These are phyloP conservation scores for Proterorhinus semilunaris DNA, from an alignment of 2,113 vertebrate genomes.

Conservation along the genomic window DNA sequence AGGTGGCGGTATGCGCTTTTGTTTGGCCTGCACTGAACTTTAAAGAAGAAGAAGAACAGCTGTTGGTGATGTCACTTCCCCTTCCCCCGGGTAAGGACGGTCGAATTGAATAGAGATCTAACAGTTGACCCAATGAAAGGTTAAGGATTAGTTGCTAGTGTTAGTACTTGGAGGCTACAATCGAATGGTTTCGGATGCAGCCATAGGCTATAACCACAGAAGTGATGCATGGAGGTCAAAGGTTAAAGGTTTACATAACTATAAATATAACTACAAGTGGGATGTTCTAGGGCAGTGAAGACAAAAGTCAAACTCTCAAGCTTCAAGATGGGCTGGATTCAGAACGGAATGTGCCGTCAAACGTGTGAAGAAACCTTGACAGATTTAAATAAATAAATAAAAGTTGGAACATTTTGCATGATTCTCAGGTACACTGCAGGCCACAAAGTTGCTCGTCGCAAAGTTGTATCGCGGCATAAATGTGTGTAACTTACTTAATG, in stretches of 20 bases:
- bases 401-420: neutral
- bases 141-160: too few species aligned
- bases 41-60: too few species aligned
- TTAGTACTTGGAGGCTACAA: too few species aligned
- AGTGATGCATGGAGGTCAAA: neutral
- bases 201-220: neutral
- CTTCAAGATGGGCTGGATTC: neutral
- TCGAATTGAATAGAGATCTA: too few species aligned
- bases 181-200: too few species aligned
- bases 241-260: neutral
- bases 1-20: too few species aligned
- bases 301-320: neutral
- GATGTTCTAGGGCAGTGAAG: neutral
- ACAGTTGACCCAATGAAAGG: too few species aligned
- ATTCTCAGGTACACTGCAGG: neutral
- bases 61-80: too few species aligned
- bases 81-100: too few species aligned
- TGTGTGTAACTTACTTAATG: constrained; percentile 13
- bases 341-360: neutral
- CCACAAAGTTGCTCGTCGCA: neutral
- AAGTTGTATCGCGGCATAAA: constrained; percentile 5
- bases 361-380: neutral
- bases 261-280: neutral
- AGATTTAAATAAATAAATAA: neutral
- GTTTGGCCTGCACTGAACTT: too few species aligned